Evolutionary conservation across 2,113 vertebrate species (phyloP), one percentile per base, ranked within the genome.

Genomic region (Neoarius graeffei): DNA sequence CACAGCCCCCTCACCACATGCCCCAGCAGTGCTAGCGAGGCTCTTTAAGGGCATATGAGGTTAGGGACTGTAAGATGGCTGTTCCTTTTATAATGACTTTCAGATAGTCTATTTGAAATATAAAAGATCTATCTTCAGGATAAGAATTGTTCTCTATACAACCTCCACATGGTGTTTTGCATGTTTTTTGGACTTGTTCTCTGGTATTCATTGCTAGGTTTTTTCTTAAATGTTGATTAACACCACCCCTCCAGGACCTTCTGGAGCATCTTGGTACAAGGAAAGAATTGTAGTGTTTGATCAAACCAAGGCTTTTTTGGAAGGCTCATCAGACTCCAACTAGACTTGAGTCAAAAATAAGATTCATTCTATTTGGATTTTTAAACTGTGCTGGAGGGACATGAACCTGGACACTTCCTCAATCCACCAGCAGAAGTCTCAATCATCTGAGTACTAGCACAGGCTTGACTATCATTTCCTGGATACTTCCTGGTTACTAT

Each of bases 241-340:
- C 60, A 54, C 52, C 88, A 80, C 62, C 81, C 42, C 62, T 81
- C n/a, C 15, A 57, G 0, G 81, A 71, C 71, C 60, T 42, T 69
- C 60, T 85, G 81, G 67, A 14, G 56, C 14, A 82, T 76, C 66
- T 76, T 83, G 69, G 81, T 76, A 76, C 85, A 87, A 76, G 81
- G 79, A 87, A 85, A 89, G 66, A 88, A 88, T 86, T 86, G 83
- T 69, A 85, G 83, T 86, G 76, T 91, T 89, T 89, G 85, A 92
- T 92, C 88, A 92, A 89, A 79, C 50, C 50, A 59, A 74, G 81
- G 30, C 85, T 89, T 83, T 84, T 56, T 77, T 83, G 89, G 86
- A 86, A 82, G 56, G 74, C 74, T 85, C 69, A 64, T 84, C 62
- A 81, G 56, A 42, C 83, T 64, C 52, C 54, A 73, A 60, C 59